Evolutionary conservation across 2,113 vertebrate genomes (phyloP).

Genomic region (Chionis minor): DNA sequence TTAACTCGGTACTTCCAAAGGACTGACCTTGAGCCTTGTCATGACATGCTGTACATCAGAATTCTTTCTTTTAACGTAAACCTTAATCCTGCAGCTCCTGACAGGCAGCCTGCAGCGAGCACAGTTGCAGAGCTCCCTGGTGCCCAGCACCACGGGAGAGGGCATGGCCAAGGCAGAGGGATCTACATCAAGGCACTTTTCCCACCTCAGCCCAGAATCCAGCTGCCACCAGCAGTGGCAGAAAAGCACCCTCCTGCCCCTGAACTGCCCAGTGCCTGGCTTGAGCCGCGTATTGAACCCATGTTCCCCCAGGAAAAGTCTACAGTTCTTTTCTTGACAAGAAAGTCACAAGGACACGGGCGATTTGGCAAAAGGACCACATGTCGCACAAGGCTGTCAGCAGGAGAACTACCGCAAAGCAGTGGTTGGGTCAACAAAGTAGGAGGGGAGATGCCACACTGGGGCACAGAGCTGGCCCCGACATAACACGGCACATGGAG

Average conservation of each 20-base stretch:
- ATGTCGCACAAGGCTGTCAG: accelerated
- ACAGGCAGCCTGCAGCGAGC: not conserved
- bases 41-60: not conserved
- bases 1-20: not conserved
- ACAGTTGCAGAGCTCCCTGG: not conserved
- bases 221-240: not conserved
- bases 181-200: not conserved
- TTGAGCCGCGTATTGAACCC: accelerated
- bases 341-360: not conserved
- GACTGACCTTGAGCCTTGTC: not conserved
- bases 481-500: accelerated
- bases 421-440: not conserved
- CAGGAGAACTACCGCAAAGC: not conserved
- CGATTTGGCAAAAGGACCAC: not conserved
- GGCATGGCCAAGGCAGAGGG: not conserved
- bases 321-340: not conserved
- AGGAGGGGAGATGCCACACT: accelerated
- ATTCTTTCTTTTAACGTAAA: not conserved
- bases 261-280: accelerated
- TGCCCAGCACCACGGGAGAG: accelerated
- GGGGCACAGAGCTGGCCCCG: not conserved
- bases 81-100: not conserved
- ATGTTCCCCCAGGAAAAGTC: not conserved
- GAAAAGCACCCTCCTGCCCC: not conserved
- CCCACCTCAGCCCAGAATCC: not conserved